Evolutionary conservation across 2,888 invertebrate genomes (phyloP).

Genomic region (Epinotia bilunana): DNA sequence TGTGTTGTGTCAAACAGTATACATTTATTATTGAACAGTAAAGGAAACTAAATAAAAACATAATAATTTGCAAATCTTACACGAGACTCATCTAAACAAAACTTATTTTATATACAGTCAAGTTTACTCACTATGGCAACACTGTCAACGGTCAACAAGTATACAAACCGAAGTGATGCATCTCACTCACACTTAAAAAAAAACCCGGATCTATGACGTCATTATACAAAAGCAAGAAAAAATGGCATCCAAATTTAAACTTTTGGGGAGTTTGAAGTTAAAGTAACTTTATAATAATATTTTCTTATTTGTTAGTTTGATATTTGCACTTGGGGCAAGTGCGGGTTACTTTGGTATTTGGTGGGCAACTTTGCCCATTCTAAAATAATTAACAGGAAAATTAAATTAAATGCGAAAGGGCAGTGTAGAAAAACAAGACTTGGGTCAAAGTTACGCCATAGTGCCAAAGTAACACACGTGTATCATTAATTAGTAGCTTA

Average conservation of each 20-base stretch:
- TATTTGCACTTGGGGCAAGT: not conserved
- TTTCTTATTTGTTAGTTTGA: not conserved
- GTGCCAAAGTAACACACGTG: not conserved
- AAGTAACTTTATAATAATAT: too few species aligned
- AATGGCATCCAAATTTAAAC: not conserved
- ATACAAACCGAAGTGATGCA: slow-evolving; percentile 73
- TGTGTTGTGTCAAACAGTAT: slow-evolving; percentile 70
- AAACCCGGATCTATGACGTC: slow-evolving; percentile 7
- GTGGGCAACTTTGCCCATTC: not conserved
- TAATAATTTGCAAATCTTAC: slow-evolving; percentile 62
- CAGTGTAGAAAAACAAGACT: not conserved
- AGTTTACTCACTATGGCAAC: slow-evolving; percentile 83
- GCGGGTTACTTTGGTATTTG: not conserved
- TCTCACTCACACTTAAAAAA: slow-evolving; percentile 30
- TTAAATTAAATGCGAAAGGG: slow-evolving; percentile 15
- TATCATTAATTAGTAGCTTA: not conserved
- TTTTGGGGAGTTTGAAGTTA: not conserved
- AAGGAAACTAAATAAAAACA: slow-evolving; percentile 60
- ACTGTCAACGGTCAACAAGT: slow-evolving; percentile 81
- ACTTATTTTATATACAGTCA: slow-evolving; percentile 80
- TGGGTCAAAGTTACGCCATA: not conserved
- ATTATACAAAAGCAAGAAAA: not conserved
- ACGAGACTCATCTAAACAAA: slow-evolving; percentile 75
- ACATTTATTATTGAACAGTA: slow-evolving; percentile 46
- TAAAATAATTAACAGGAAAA: not conserved